Conservation (phyloP, 2,888 invertebrate species). For the Mechanitis messenoides region DNA sequence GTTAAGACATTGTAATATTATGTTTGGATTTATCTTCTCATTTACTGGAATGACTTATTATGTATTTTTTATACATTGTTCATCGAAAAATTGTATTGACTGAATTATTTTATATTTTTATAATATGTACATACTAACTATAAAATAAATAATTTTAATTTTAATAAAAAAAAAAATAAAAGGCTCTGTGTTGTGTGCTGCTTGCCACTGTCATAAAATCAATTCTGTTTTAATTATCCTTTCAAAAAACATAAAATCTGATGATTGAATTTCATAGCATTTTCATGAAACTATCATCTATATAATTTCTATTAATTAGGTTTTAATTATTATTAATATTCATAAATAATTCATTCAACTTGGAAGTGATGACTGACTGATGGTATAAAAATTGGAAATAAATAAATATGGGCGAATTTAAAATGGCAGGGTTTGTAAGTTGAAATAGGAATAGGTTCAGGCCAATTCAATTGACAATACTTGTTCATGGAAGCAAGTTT, state of each 20-base stretch:
- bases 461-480: conserved; percentile 32
- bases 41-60: conserved; percentile 7
- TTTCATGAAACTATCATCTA: background rate
- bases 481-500: conserved; percentile 34
- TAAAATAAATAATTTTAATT: conserved; percentile 4
- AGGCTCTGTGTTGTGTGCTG: conserved; percentile 4
- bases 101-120: conserved; percentile 26
- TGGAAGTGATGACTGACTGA: conserved; percentile 1
- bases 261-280: too few species aligned
- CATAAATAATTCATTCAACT: background rate
- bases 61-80: background rate
- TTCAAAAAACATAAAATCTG: too few species aligned
- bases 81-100: conserved; percentile 18
- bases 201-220: background rate
- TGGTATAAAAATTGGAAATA: conserved; percentile 10
- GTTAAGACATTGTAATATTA: conserved; percentile 6
- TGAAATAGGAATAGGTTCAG: conserved; percentile 20
- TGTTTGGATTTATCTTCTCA: conserved; percentile 5
- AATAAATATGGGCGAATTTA: conserved; percentile 28
- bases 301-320: background rate
- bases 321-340: conserved; percentile 2
- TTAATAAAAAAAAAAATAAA: background rate
- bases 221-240: background rate
- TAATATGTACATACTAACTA: conserved; percentile 18
- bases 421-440: conserved; percentile 28